Base-by-base conservation (phyloP, 2,888 invertebrate species). In the Drosophila longiperda region DNA sequence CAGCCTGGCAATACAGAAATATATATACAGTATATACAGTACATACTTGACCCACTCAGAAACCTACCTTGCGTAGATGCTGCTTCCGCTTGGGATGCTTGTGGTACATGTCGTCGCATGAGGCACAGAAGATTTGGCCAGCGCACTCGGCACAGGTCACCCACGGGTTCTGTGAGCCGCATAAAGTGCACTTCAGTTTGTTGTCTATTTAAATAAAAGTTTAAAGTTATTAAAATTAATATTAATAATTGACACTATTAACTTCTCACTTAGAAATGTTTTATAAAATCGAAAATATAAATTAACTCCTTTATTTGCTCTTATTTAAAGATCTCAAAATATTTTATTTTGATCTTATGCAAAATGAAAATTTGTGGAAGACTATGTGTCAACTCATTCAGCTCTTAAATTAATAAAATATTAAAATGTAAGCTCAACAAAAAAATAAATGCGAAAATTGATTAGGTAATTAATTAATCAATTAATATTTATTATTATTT, bases 61-160 rank as follows among this genome's bases (percentile, higher is more conserved):
- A 1, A 8, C 87, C 90, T 93, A 96, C 97, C 94, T 96, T 96
- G 91, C 98, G 94, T 77, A 95, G 94, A 92, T 98, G 98, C 76
- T 95, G 94, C 83, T 96, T 96, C 74, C 98, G 94, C 91, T 98
- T 98, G 0, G 98, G 98, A 92, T 98, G 98, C 76, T 97, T 95
- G 93, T 98, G 98, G 93, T 97, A 98, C 97, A 98, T 98, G 92
- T 98, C 97, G 92, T 98, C 98, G 93, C 98, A 98, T 52, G 97
- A 97, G 66, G 96, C 95, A 92, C 98, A 98, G 84, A 98, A 97
- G 65, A 96, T 96, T 89, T 97, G 97, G 26, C 95, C 95, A 45
- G 95, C 95, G 93, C 98, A 98, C 91, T 96, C 96, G 67, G 97
- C 95, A 93, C 98, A 98, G 42, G 96, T 95, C 9, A 98, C 96